Conservation (phyloP, 2,888 invertebrate genomes). For the Tetragonula carbonaria region DNA sequence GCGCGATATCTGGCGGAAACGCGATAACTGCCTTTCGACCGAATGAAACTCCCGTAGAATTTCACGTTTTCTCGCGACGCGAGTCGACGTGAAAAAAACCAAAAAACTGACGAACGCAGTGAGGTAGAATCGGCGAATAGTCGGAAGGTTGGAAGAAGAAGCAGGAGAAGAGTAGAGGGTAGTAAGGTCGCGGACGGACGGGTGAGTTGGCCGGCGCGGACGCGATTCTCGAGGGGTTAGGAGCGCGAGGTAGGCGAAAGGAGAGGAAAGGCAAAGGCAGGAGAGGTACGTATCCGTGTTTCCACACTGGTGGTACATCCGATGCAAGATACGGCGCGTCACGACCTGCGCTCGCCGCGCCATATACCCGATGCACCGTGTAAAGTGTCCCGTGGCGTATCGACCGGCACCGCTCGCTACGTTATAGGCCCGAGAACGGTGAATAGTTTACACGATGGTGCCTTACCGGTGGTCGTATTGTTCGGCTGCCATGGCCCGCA, state of each 20-base stretch:
- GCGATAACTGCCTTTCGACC: constrained; percentile 34
- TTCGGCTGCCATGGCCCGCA: constrained; percentile 74
- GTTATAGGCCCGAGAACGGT: constrained; percentile 70
- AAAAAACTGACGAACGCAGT: not conserved
- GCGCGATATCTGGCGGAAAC: constrained; percentile 59
- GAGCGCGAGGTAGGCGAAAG: constrained; percentile 14
- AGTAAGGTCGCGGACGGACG: constrained; percentile 64
- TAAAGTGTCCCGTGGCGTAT: constrained; percentile 77
- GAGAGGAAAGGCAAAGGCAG: constrained; percentile 43
- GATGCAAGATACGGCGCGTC: constrained; percentile 83
- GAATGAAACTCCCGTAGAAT: not conserved
- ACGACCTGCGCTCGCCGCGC: constrained; percentile 80
- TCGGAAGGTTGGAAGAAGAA: not conserved
- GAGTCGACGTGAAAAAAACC: not conserved
- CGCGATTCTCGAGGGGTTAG: constrained; percentile 46
- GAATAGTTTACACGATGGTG: constrained; percentile 77
- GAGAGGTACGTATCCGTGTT: constrained; percentile 81
- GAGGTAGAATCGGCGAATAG: not conserved
- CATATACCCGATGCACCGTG: constrained; percentile 79
- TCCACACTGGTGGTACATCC: constrained; percentile 83
- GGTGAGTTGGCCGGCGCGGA: constrained; percentile 52
- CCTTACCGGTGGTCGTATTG: constrained; percentile 78
- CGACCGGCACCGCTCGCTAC: constrained; percentile 69
- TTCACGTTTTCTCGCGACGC: not conserved
- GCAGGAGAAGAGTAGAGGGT: constrained; percentile 29